Percentiles rank a stretch among this genome's conserved stretches.
These are phyloP conservation scores for Lerista edwardsae DNA, from an alignment of 2,797 vertebrate genomes.

Conservation along the genomic window DNA sequence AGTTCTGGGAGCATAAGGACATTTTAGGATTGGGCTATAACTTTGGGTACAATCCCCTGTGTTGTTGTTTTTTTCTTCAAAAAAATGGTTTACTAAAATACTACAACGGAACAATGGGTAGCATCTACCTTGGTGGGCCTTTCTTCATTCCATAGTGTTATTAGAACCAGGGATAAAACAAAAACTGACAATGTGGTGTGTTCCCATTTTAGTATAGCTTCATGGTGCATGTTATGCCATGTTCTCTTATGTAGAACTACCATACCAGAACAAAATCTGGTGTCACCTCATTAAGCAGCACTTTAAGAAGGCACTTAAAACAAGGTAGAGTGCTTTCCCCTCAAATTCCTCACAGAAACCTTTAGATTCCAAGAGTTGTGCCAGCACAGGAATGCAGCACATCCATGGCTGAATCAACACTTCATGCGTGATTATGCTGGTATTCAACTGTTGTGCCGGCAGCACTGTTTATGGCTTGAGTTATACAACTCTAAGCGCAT, in stretches of 20 bases:
- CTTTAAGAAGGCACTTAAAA: not conserved
- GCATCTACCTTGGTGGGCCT: too few relatives aligned
- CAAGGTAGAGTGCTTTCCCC: not conserved
- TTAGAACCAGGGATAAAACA: too few relatives aligned
- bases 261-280: not conserved
- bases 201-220: too few relatives aligned
- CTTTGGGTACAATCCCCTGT: too few relatives aligned
- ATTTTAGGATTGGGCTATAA: too few relatives aligned
- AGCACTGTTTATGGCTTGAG: not conserved
- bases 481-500: not conserved
- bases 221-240: not conserved
- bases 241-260: not conserved
- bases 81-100: too few relatives aligned
- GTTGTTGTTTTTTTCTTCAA: too few relatives aligned
- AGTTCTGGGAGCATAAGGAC: too few relatives aligned
- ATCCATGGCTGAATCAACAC: not conserved
- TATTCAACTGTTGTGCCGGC: not conserved
- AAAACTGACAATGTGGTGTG: too few relatives aligned
- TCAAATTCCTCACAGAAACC: not conserved
- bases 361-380: not conserved
- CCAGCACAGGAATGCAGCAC: not conserved
- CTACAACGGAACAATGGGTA: too few relatives aligned
- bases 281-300: not conserved
- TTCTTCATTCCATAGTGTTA: too few relatives aligned
- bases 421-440: not conserved